These are phyloP conservation scores for Marisa cornuarietis DNA, from an alignment of 1,140 invertebrate species.

Conservation along the genomic window DNA sequence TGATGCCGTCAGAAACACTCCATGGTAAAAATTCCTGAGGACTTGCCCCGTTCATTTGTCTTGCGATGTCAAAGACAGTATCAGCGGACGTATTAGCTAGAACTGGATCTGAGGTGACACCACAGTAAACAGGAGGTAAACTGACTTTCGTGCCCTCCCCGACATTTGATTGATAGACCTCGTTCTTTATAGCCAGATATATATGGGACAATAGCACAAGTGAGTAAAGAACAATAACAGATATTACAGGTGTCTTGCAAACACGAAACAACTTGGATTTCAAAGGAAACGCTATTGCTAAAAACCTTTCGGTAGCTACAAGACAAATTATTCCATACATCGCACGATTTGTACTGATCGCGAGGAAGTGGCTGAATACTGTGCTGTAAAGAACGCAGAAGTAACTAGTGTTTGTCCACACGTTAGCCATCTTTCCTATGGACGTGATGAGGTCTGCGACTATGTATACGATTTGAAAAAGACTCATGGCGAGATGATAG, in stretches of 20 bases:
- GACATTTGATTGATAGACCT: no score
- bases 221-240: background rate
- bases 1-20: no score
- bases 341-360: background rate
- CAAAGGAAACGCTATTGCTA: background rate
- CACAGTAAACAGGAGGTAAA: no score
- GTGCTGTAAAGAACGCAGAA: background rate
- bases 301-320: background rate
- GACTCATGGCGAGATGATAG: background rate
- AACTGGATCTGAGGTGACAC: no score
- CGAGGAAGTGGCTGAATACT: background rate
- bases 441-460: background rate
- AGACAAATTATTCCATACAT: background rate
- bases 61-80: no score
- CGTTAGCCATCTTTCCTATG: background rate
- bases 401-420: background rate
- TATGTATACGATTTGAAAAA: background rate
- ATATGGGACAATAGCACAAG: no score
- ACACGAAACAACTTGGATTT: background rate
- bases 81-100: no score
- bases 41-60: no score
- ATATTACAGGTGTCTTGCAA: background rate
- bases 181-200: no score
- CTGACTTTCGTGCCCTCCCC: no score
- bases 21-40: no score